Conservation (phyloP, 2,797 vertebrate species). For the Bradypus variegatus region DNA sequence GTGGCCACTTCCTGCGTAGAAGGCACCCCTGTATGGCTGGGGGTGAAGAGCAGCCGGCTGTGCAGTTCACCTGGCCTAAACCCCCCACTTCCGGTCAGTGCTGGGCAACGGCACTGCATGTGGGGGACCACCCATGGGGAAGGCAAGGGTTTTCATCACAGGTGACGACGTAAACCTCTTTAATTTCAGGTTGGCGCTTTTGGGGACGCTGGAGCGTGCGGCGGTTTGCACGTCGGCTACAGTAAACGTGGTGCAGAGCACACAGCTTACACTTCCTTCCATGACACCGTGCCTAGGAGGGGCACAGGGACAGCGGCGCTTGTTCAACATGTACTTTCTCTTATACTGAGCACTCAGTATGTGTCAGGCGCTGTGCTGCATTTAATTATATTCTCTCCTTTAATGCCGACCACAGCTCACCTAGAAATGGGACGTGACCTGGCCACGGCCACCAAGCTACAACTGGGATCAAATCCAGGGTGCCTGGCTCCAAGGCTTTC, state of each 20-base stretch:
- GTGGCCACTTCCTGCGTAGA: too few relatives aligned
- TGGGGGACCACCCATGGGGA: background rate
- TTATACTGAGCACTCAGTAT: background rate
- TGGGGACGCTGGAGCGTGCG: background rate
- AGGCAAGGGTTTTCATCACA: background rate
- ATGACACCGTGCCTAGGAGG: background rate
- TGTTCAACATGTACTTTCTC: background rate
- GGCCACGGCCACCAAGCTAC: background rate
- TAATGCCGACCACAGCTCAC: background rate
- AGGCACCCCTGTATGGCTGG: background rate
- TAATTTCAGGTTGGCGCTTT: background rate
- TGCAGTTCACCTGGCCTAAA: background rate
- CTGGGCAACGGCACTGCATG: background rate
- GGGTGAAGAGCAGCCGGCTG: background rate
- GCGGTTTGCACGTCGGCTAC: background rate
- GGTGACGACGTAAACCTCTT: background rate
- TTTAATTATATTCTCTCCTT: background rate
- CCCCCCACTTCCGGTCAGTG: background rate
- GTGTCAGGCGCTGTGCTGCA: background rate
- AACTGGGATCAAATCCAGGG: background rate
- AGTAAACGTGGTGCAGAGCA: background rate
- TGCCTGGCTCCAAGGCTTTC: background rate
- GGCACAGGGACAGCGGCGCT: background rate
- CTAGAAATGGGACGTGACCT: background rate
- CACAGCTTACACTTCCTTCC: background rate